Base-by-base conservation (phyloP, 2,113 vertebrate genomes). In the Chascanopsetta lugubris region DNA sequence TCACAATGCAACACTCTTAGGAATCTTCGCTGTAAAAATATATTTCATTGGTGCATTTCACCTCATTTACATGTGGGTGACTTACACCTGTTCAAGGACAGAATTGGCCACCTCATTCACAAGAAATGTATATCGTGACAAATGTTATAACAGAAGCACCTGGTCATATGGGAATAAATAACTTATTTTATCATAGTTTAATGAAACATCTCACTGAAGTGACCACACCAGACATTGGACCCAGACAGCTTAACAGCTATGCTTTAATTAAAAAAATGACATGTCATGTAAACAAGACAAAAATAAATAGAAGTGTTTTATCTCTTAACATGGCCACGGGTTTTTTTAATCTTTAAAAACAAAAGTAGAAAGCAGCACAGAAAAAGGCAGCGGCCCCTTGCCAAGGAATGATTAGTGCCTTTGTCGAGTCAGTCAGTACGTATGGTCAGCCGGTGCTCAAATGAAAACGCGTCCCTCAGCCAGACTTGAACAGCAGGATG, bases 401-500 rank as follows among this genome's bases (percentile, higher is more conserved):
- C 84, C 93, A 88, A 90, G 91, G 90, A 92, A 93, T 90, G 87
- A 89, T 91, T 87, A 72, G 91, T 87, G 84, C 86, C 85, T 85
- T 83, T 86, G 80, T 88, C 62, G 61, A 88, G 71, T 90, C 86
- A 91, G 90, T 92, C 90, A 84, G 74, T 92, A 84, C 66, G 46
- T 69, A 59, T 75, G 79, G 87, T 90, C 84, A 85, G 77, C 69
- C 55, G 46, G 47, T 73, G 46, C 53, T 2, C 24, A 60, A 57
- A 54, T 64, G 58, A 57, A 64, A 79, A 38, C 0, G 11, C 4
- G 1, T 50, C 86, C 67, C 61, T 94, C 94, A 99, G 61, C 96
- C 97, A 36, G 97, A 99, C 90, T 99, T 98, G 89, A 99, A 99
- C 25, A 98, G 94, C 84, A 99, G 93, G 83, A 98, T 98, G 85